Evolutionary conservation across 1,140 invertebrate genomes (phyloP).

Genomic region (Drosophila mojavensis): DNA sequence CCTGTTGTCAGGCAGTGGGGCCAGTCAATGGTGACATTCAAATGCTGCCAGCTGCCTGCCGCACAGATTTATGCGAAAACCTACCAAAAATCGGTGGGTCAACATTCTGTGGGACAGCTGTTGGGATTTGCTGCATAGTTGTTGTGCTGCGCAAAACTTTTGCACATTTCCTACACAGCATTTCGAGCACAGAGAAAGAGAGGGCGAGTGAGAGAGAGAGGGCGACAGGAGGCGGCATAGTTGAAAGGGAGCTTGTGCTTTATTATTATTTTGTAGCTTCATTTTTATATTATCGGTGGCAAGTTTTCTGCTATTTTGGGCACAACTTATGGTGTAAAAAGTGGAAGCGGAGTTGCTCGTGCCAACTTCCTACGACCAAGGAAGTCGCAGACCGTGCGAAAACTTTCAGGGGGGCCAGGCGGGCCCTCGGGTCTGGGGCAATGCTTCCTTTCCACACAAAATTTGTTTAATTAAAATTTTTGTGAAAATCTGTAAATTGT

Average conservation of each 20-base stretch:
- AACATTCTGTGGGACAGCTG: constrained; percentile 4
- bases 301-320: constrained; percentile 79
- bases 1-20: constrained; percentile 8
- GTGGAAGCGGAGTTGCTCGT: constrained; percentile 60
- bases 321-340: constrained; percentile 80
- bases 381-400: constrained; percentile 76
- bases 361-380: constrained; percentile 72
- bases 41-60: constrained; percentile 57
- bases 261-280: constrained; percentile 63
- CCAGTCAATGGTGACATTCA: constrained; percentile 67
- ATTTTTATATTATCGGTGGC: constrained; percentile 77
- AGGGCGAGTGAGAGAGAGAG: not conserved
- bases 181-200: not conserved
- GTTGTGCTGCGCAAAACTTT: constrained; percentile 36
- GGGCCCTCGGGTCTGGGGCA: constrained; percentile 24
- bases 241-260: constrained; percentile 45
- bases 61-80: constrained; percentile 66
- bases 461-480: constrained; percentile 83
- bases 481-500: constrained; percentile 81
- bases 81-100: constrained; percentile 9
- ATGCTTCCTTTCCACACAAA: constrained; percentile 74
- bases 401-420: constrained; percentile 35
- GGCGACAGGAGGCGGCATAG: constrained; percentile 16
- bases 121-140: constrained; percentile 39
- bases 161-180: constrained; percentile 46